Base-by-base conservation (phyloP, 2,113 vertebrate species). In the Caranx ignobilis region DNA sequence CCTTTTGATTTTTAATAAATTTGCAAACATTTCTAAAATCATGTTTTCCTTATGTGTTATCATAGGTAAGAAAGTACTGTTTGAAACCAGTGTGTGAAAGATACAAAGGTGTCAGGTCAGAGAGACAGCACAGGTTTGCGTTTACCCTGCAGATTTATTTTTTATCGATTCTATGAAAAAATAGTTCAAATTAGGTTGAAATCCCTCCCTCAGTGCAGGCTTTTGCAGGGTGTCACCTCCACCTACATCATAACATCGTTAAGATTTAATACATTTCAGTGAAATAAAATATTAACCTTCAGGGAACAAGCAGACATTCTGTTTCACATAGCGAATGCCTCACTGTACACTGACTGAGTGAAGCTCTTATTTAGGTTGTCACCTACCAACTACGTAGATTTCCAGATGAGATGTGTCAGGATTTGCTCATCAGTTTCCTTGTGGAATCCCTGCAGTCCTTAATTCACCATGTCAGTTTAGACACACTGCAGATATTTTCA, bases 371-470 rank as follows among this genome's bases (percentile, higher is more conserved):
- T 70, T 19, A 72, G 41, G 32, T 52, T 19, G 12, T 61, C 19
- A 7, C 18, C 18, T 5, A 18, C 11, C 4, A 19, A 78, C 13
- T 34, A 57, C 21, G 41, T n/a, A 6, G 16, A 9, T 41, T 12
- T 31, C 39, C 13, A 43, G 61, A 16, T 2, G 1, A 50, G 10
- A 64, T 43, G 5, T 4, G 10, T 74, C 11, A 54, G 18, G 50
- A 18, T 47, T 37, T 75, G 0, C 8, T 55, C 18, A 19, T 56
- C 4, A 12, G 32, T 34, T 48, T 85, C 76, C 34, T 55, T 75
- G n/a, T 73, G 63, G 62, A 77, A 73, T 68, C 57, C 68, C 71
- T 50, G 39, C 12, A 31, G 19, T 55, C 2, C 6, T 45, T 60
- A 32, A 60, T 68, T 50, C n/a, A 15, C 70, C 31, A 45, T 45